Percentiles rank a stretch among this genome's conserved stretches.
Conservation (phyloP, 2,113 vertebrate species). For the Pterocles gutturalis region DNA sequence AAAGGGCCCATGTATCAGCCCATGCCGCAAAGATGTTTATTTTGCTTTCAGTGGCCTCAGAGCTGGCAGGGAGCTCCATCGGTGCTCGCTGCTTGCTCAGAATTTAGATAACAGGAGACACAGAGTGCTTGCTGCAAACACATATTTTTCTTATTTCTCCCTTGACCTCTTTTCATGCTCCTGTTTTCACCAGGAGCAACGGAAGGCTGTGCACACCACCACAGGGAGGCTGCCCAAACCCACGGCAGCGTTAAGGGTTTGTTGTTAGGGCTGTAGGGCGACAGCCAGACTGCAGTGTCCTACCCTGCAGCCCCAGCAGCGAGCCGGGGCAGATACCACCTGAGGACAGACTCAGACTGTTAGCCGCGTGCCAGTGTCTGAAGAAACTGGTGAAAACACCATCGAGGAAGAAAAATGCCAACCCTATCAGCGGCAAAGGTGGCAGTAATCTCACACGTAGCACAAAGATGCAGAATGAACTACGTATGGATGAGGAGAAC, state of each 20-base stretch:
- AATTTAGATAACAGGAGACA: slow-evolving; percentile 15
- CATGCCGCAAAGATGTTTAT: slow-evolving; percentile 45
- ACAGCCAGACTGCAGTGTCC: background rate
- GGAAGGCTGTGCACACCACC: background rate
- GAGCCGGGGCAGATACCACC: background rate
- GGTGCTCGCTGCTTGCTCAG: background rate
- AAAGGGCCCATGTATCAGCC: slow-evolving; percentile 12
- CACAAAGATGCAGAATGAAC: background rate
- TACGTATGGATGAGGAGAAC: background rate
- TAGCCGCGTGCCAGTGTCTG: background rate
- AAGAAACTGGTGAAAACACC: background rate
- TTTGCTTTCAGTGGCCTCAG: slow-evolving; percentile 43
- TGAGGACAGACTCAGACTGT: background rate
- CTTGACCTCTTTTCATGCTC: slow-evolving; percentile 40
- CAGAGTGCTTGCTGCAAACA: background rate
- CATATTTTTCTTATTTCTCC: slow-evolving; percentile 2
- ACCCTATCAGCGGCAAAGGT: background rate
- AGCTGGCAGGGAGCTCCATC: background rate
- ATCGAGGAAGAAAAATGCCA: background rate
- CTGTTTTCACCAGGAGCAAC: slow-evolving; percentile 27
- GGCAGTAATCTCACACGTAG: background rate
- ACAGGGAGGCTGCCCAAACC: background rate
- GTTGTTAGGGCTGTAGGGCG: background rate
- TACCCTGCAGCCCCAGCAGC: background rate
- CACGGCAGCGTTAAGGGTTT: background rate